Evolutionary conservation across 2,888 invertebrate genomes (phyloP).

Genomic region (Apodemia hepburni): DNA sequence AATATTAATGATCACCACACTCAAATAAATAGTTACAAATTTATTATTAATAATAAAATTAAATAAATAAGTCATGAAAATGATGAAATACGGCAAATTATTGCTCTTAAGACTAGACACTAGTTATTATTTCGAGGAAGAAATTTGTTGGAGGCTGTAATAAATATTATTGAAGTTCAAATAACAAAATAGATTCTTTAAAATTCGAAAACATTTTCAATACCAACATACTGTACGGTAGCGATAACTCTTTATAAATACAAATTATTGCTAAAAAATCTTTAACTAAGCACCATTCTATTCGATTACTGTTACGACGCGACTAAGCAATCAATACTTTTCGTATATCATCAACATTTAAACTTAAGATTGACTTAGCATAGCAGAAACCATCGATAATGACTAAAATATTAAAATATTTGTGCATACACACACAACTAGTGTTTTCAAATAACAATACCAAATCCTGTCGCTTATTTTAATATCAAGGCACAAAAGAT

Average conservation of each 20-base stretch:
- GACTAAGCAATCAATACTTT: conserved; percentile 74
- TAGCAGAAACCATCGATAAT: conserved; percentile 43
- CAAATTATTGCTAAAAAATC: conserved; percentile 60
- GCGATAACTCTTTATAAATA: conserved; percentile 60
- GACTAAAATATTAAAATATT: conserved; percentile 60
- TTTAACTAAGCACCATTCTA: conserved; percentile 78
- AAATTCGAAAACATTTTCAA: conserved; percentile 29
- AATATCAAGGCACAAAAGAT: conserved; percentile 75
- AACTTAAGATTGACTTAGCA: conserved; percentile 66
- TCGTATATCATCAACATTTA: conserved; percentile 58
- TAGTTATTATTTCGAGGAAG: conserved; percentile 1
- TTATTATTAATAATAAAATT: conserved; percentile 44
- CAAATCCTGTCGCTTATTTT: conserved; percentile 26
- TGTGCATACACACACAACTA: conserved; percentile 65
- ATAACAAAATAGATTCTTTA: conserved; percentile 43
- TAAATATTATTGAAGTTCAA: conserved; percentile 36
- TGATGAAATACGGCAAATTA: conserved; percentile 37
- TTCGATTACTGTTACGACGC: conserved; percentile 72
- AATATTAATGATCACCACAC: conserved; percentile 75
- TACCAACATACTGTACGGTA: conserved; percentile 45
- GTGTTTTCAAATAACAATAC: conserved; percentile 18
- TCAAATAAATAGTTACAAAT: conserved; percentile 73
- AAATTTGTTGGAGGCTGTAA: neutral
- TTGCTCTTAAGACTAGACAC: conserved; percentile 37
- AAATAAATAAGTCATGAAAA: conserved; percentile 58